Evolutionary conservation across 2,113 vertebrate genomes (phyloP).

Genomic region (Paedocypris sp.): DNA sequence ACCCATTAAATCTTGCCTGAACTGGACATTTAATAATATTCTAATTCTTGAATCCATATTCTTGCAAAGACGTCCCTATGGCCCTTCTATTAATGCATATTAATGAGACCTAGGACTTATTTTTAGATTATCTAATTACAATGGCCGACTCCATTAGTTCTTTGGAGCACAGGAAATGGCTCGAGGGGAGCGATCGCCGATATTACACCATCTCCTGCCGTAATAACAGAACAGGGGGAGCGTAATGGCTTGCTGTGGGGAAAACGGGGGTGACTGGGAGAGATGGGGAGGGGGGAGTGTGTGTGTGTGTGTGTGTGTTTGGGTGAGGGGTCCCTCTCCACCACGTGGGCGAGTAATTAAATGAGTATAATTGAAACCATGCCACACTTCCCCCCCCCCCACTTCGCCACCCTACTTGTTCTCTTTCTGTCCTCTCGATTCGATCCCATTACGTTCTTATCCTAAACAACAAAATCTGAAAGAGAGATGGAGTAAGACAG

Average conservation of each 20-base stretch:
- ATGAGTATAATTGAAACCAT: conserved; percentile 26
- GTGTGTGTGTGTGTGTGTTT: too few relatives aligned
- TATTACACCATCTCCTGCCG: conserved; percentile 17
- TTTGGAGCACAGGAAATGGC: conserved; percentile 23
- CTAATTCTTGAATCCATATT: conserved; percentile 4
- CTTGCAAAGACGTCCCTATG: conserved; percentile 21
- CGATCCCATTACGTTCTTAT: background rate
- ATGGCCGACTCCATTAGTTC: conserved; percentile 33
- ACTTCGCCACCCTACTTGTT: background rate
- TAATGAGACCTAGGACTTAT: conserved; percentile 32
- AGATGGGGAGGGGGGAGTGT: background rate
- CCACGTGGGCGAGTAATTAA: conserved; percentile 19
- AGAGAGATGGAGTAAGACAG: too few relatives aligned
- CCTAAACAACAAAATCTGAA: background rate
- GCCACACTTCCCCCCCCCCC: background rate
- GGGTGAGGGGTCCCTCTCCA: conserved; percentile 3
- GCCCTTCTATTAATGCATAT: conserved; percentile 18
- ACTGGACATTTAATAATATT: background rate
- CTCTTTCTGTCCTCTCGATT: background rate
- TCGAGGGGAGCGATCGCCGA: conserved; percentile 20
- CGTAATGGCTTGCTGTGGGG: conserved; percentile 16
- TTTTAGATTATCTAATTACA: conserved; percentile 38
- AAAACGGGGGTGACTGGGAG: background rate
- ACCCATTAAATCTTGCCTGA: too few relatives aligned
- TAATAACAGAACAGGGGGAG: conserved; percentile 7